Evolutionary conservation across 2,797 vertebrate genomes (phyloP), one percentile per base, ranked within the genome.

Genomic region (Sebastiscus albofasciatus): DNA sequence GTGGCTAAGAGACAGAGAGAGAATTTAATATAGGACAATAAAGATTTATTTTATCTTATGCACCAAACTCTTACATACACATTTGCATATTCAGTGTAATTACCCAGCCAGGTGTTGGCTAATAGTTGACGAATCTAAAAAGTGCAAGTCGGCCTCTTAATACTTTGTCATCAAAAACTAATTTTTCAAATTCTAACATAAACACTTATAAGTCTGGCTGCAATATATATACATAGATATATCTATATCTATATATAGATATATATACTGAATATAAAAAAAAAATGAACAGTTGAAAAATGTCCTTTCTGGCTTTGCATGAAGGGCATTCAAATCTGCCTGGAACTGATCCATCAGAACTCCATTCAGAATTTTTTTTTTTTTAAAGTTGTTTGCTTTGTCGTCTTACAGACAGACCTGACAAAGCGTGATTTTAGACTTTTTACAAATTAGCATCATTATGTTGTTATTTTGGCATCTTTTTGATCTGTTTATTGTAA

Each of bases 1-100:
- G 77, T 93, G 93, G 84, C 95, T 96, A 22, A 66, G 14, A 82
- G 7, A 79, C 6, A 84, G 7, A 81, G 3, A 64, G n/a, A 83
- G 0, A 65, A 69, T 65, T 73, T 46, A 4, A 26, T 64, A 29
- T 33, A 33, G 5, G 7, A 49, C 46, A 49, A 49, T 49, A 49
- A 49, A 49, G 16, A 49, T 49, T 20, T 49, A 49, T 0, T 49
- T 49, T 49, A 49, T 49, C 18, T 49, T 49, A 20, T 49, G 18
- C 46, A 49, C 1, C 24, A 49, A 46, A 61, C 49, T 16, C 6
- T 56, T 5, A 56, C 8, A n/a, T 5, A 71, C 7, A 65, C 5
- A 55, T 20, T 22, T 6, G 66, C 22, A 22, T 5, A 74, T 13
- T 33, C n/a, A 33, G 29, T 54, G 18, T 9, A 65, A 55, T 72